Percentiles rank a stretch among this genome's conserved stretches.
Evolutionary conservation across 1,140 invertebrate species (phyloP).

Genomic region (Philotrypesis tridentata): DNA sequence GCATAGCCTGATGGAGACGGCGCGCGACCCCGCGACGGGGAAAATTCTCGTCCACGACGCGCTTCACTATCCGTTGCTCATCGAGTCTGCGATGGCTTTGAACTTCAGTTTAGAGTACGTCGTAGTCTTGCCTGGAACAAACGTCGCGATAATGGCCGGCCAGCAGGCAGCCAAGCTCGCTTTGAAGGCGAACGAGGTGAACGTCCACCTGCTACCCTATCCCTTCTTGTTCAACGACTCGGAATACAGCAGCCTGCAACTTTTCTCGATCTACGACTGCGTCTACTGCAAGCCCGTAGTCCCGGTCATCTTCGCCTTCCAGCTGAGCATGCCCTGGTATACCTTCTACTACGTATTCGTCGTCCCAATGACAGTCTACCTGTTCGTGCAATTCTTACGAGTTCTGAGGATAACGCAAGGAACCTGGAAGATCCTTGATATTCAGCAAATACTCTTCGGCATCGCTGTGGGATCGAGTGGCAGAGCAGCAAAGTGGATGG

Average conservation of each 20-base stretch:
- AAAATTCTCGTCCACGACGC: neutral
- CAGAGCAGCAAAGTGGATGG: neutral
- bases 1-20: neutral
- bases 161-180: neutral
- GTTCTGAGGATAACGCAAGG: neutral
- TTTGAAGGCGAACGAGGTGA: neutral
- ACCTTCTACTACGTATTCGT: neutral
- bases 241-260: neutral
- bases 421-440: neutral
- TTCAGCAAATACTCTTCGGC: neutral
- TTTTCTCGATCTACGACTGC: neutral
- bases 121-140: neutral
- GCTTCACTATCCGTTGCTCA: neutral
- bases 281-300: neutral
- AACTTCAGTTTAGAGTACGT: neutral
- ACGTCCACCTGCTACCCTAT: neutral
- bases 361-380: neutral
- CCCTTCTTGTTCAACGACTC: neutral
- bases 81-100: neutral
- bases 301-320: neutral
- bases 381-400: neutral
- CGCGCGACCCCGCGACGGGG: neutral
- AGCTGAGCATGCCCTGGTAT: neutral
- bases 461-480: neutral
- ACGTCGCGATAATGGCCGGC: neutral